A percentile compares a stretch with the other conserved stretches of the same genome.
Conservation (phyloP, 2,113 vertebrate species). For the Potamarius usumacintae region DNA sequence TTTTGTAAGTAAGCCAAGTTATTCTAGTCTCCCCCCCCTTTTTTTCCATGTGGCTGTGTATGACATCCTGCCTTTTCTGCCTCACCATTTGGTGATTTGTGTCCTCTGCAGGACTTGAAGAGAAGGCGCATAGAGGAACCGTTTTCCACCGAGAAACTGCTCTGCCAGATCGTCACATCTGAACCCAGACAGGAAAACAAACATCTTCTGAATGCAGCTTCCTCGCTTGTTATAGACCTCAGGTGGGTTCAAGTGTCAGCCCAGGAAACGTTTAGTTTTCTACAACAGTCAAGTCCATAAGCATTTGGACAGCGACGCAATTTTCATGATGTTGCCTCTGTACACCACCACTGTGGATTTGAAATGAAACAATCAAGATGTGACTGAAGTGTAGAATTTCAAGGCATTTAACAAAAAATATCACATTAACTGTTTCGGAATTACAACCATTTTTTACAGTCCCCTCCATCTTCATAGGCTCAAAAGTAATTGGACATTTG, state of each 20-base stretch:
- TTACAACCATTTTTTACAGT: too few relatives aligned
- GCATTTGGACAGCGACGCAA: too few relatives aligned
- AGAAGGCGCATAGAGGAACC: conserved; percentile 83
- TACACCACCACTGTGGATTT: too few relatives aligned
- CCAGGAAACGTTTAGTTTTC: not conserved
- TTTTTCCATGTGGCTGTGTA: not conserved
- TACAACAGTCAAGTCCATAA: too few relatives aligned
- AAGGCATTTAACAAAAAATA: too few relatives aligned
- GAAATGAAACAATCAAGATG: too few relatives aligned
- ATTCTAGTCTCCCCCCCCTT: not conserved
- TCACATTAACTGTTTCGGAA: too few relatives aligned
- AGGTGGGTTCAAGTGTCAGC: conserved; percentile 68
- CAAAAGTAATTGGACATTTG: too few relatives aligned
- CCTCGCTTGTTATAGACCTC: conserved; percentile 85
- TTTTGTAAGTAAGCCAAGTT: conserved; percentile 31
- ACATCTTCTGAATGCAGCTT: conserved; percentile 79
- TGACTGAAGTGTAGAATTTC: too few relatives aligned
- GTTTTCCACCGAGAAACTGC: conserved; percentile 88
- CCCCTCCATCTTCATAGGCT: too few relatives aligned
- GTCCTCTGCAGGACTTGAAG: conserved; percentile 80
- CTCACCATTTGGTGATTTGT: not conserved
- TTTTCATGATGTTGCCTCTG: too few relatives aligned
- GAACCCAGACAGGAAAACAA: conserved; percentile 85
- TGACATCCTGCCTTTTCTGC: not conserved
- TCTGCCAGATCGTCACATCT: conserved; percentile 85